Conservation (phyloP, 2,888 invertebrate species). For the Griposia aprilina region DNA sequence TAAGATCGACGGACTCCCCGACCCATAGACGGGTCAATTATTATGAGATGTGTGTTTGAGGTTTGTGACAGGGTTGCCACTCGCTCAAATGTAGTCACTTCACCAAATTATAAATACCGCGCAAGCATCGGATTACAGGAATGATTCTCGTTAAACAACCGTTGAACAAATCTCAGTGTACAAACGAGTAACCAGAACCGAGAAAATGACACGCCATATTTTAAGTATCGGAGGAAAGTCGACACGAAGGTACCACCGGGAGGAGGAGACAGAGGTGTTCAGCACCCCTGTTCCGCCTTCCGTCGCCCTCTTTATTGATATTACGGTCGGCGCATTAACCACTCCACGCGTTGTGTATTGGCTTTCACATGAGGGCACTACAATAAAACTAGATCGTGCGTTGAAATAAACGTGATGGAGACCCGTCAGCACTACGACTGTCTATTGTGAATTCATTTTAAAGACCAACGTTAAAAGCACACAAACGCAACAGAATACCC, state of each 20-base stretch:
- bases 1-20: conserved; percentile 12
- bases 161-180: conserved; percentile 79
- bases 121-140: conserved; percentile 71
- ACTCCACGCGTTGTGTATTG: conserved; percentile 83
- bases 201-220: conserved; percentile 87
- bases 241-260: conserved; percentile 80
- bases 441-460: conserved; percentile 58
- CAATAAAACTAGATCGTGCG: conserved; percentile 80
- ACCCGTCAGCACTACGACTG: conserved; percentile 33
- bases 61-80: neutral
- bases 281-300: conserved; percentile 69
- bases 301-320: conserved; percentile 84
- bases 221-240: conserved; percentile 85
- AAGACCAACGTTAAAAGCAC: conserved; percentile 50
- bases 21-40: conserved; percentile 25
- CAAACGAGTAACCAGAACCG: conserved; percentile 84
- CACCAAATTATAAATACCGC: conserved; percentile 38
- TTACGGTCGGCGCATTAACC: conserved; percentile 85
- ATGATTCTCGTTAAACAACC: conserved; percentile 76
- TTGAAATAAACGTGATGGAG: conserved; percentile 61
- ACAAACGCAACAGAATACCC: conserved; percentile 35
- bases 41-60: conserved; percentile 20
- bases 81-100: conserved; percentile 28
- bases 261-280: conserved; percentile 77
- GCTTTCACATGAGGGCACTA: conserved; percentile 78